A percentile compares a stretch with the other conserved stretches of the same genome.
Evolutionary conservation across 1,140 invertebrate genomes (phyloP).

Genomic region (Schlechtendalia chinensis): DNA sequence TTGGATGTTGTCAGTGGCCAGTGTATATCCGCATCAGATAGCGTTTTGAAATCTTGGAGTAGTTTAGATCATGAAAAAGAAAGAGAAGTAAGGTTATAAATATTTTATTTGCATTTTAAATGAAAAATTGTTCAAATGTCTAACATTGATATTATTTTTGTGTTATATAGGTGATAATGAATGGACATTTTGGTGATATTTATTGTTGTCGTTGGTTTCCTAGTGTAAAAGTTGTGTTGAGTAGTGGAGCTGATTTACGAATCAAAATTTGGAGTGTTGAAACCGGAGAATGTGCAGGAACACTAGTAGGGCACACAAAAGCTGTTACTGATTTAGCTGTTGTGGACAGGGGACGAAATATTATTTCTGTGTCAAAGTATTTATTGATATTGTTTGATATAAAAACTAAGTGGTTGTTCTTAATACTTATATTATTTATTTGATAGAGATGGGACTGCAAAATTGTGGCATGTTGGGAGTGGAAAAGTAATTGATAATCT

Average conservation of each 20-base stretch:
- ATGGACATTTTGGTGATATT: conserved; percentile 69
- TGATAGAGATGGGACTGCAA: conserved; percentile 39
- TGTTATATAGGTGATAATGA: conserved; percentile 60
- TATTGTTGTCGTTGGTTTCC: conserved; percentile 72
- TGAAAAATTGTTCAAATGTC: not conserved
- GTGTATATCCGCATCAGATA: conserved; percentile 39
- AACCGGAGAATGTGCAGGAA: conserved; percentile 67
- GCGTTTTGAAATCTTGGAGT: conserved; percentile 36
- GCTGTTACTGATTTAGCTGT: conserved; percentile 67
- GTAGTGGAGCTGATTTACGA: conserved; percentile 68
- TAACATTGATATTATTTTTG: not conserved
- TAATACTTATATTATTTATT: not conserved
- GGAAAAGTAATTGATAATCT: conserved; percentile 36
- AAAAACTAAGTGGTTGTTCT: not conserved
- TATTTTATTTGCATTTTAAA: not conserved
- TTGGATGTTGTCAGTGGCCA: conserved; percentile 14
- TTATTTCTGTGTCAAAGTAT: conserved; percentile 68
- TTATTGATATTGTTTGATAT: conserved; percentile 25
- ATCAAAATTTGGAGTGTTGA: conserved; percentile 71
- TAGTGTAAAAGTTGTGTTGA: conserved; percentile 68
- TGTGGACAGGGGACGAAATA: conserved; percentile 70
- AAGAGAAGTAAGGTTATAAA: conserved; percentile 16
- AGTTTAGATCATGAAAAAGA: conserved; percentile 37
- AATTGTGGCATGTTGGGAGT: conserved; percentile 48
- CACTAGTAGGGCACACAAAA: conserved; percentile 67